Base-by-base conservation (phyloP, 2,113 vertebrate species). In the Aegotheles bennettii region DNA sequence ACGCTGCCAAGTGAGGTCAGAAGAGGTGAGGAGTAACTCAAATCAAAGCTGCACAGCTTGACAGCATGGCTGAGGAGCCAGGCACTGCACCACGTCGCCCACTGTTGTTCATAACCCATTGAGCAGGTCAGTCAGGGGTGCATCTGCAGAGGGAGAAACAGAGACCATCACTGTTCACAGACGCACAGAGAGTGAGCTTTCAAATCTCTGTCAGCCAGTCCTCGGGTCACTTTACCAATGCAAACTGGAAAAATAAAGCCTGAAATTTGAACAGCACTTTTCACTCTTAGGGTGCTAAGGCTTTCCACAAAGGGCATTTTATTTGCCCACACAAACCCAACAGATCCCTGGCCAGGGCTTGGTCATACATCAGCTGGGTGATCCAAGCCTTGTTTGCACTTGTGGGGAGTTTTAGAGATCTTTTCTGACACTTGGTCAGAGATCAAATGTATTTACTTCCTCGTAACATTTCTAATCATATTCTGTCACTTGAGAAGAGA, bases 211-310 rank as follows among this genome's bases (percentile, higher is more conserved):
- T 64, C 60, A 74, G 60, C 21, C 20, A 53, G 10, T 74, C 73
- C 61, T 74, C 1, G 5, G 31, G 83, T 64, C 84, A 42, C 29
- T 78, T 74, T 26, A 81, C 51, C 57, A 80, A 28, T 18, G 60
- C 17, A 82, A 94, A 92, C 38, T 78, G 80, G 86, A 93, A 94
- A 94, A 96, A 84, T 63, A 78, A 89, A 94, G 69, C 26, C 76
- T 54, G 87, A 74, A 65, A 84, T 78, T 1, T 70, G 35, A 91
- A 82, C 2, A 15, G 26, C 36, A 43, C n/a, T 95, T 94, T 82
- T 80, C 48, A 90, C 29, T 29, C 6, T 60, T 7, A 54, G 16
- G 18, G 24, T 69, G 57, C 61, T 78, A 93, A 71, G 31, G n/a
- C 10, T 43, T 85, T 90, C 87, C 48, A 93, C 51, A 79, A 64